These are phyloP conservation scores for Todiramphus saurophagus DNA, from an alignment of 2,113 vertebrate genomes.

Conservation along the genomic window DNA sequence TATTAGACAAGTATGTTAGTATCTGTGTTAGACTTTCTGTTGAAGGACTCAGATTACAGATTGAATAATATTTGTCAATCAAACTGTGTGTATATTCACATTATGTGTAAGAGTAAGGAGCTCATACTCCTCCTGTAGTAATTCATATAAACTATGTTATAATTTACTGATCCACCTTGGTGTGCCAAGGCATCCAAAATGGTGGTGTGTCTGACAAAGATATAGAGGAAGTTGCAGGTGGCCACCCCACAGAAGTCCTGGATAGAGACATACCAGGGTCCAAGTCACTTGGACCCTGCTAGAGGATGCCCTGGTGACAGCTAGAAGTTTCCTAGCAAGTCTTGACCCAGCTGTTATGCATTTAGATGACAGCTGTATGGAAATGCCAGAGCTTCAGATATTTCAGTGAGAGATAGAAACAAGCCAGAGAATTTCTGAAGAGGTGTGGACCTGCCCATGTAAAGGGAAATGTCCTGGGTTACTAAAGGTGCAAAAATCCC, in stretches of 20 bases:
- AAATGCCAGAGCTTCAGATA: background rate
- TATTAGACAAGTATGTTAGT: background rate
- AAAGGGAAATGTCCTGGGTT: background rate
- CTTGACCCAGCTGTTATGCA: background rate
- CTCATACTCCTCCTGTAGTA: background rate
- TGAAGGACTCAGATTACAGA: background rate
- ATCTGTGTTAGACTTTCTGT: background rate
- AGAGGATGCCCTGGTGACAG: background rate
- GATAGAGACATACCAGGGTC: background rate
- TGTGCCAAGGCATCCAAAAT: background rate
- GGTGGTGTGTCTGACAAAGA: background rate
- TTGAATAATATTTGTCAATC: background rate
- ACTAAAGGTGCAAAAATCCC: background rate
- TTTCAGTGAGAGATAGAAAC: background rate
- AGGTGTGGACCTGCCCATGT: background rate
- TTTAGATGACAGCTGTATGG: background rate
- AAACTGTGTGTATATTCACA: background rate
- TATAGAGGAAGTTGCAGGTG: background rate
- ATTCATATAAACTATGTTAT: background rate
- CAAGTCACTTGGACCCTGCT: background rate
- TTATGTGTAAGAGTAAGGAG: background rate
- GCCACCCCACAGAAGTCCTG: background rate
- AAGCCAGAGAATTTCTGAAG: background rate
- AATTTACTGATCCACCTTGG: background rate
- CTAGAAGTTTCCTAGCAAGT: background rate